These are phyloP conservation scores for Myotis pilosus DNA, from an alignment of 2,797 vertebrate genomes.

Conservation along the genomic window DNA sequence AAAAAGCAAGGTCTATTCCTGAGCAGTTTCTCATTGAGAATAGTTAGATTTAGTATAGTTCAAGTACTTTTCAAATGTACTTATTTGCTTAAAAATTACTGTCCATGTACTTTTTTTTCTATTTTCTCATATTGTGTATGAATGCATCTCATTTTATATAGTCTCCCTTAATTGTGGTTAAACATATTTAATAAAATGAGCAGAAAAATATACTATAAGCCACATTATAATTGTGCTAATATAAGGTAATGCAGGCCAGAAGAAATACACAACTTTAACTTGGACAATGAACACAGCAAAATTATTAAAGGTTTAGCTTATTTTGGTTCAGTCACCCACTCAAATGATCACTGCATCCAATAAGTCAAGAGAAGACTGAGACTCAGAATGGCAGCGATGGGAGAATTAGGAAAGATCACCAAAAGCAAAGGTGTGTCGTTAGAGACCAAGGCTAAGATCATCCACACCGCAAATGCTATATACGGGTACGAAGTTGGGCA, in stretches of 20 bases:
- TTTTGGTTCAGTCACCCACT: neutral
- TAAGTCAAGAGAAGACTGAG: neutral
- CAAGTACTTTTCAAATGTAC: neutral
- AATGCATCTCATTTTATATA: neutral
- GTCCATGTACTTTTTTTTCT: neutral
- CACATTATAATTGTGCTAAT: neutral
- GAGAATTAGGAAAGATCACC: neutral
- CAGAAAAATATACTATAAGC: neutral
- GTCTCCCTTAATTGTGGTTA: neutral
- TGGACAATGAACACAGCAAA: neutral
- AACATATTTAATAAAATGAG: neutral
- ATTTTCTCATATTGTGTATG: neutral
- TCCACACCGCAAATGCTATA: neutral
- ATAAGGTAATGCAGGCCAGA: neutral
- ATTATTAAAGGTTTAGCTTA: neutral
- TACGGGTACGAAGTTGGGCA: neutral
- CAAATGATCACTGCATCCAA: neutral
- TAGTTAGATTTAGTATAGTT: neutral
- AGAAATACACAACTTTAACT: neutral
- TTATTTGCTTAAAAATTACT: accelerated
- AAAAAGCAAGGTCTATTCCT: neutral
- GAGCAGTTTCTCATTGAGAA: neutral
- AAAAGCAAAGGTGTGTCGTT: neutral
- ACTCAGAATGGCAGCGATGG: neutral
- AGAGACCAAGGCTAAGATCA: neutral